These are phyloP conservation scores for Pseudomyrmex pallidus DNA, from an alignment of 1,140 invertebrate genomes.

Conservation along the genomic window DNA sequence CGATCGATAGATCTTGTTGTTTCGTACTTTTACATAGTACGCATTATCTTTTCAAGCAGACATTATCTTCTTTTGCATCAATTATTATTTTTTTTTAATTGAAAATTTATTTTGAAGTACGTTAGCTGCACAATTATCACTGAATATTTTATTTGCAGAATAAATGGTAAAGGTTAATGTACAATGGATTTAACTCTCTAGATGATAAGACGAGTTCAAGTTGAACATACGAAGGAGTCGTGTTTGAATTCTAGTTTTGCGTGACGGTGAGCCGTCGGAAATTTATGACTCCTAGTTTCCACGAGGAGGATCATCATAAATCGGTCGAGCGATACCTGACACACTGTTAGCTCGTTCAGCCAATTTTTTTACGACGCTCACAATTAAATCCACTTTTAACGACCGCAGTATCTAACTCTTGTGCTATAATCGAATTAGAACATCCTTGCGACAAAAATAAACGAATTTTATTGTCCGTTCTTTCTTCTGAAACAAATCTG, in stretches of 20 bases:
- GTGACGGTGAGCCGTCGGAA: slow-evolving; percentile 22
- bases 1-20: slow-evolving; percentile 13
- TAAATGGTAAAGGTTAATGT: background rate
- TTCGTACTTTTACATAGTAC: slow-evolving; percentile 4
- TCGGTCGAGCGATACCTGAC: slow-evolving; percentile 68
- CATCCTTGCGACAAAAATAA: slow-evolving; percentile 19
- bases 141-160: background rate
- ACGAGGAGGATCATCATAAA: slow-evolving; percentile 67
- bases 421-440: slow-evolving; percentile 43
- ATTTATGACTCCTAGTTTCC: slow-evolving; percentile 62
- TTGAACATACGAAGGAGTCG: slow-evolving; percentile 15
- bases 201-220: slow-evolving; percentile 31
- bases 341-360: slow-evolving; percentile 47
- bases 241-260: slow-evolving; percentile 6
- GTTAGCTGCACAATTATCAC: background rate
- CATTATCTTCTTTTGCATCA: slow-evolving; percentile 40
- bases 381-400: slow-evolving; percentile 69
- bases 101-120: background rate
- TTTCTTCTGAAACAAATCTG: background rate
- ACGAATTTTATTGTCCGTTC: background rate
- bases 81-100: background rate
- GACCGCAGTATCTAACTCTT: slow-evolving; percentile 41
- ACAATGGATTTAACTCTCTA: slow-evolving; percentile 54
- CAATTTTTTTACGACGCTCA: slow-evolving; percentile 48
- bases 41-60: background rate